Percentiles rank a stretch among this genome's conserved stretches.
phyloP scores from a whole-genome alignment of 2,113 vertebrate genomes.

The Dicentrarchus labrax region DNA sequence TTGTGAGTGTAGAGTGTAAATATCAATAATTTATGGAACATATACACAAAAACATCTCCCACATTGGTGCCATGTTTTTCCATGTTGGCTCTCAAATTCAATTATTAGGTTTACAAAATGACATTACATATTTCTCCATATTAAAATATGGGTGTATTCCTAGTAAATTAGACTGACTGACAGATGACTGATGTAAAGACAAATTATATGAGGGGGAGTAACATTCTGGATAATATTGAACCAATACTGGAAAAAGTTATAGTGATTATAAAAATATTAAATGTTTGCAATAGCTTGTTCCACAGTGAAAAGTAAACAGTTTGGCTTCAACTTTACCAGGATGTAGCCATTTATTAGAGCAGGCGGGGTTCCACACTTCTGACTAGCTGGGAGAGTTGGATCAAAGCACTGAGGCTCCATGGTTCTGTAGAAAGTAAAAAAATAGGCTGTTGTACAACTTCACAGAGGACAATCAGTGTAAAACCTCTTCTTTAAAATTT shows the following conservation, averaged over 20 bases:
- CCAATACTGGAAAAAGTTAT: neutral
- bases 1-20: neutral
- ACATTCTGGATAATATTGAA: neutral
- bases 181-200: conserved; percentile 1
- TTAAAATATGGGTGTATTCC: conserved; percentile 2
- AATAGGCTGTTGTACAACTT: neutral
- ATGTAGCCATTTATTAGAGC: conserved; percentile 88
- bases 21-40: neutral
- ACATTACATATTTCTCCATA: neutral
- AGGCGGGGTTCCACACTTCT: conserved; percentile 87
- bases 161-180: neutral
- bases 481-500: no score
- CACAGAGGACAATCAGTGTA: no score
- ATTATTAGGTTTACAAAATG: neutral
- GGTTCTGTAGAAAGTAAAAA: conserved; percentile 73
- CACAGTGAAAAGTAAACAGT: neutral
- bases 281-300: conserved; percentile 7
- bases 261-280: neutral
- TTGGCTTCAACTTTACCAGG: conserved; percentile 80
- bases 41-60: neutral
- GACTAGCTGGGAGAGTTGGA: conserved; percentile 75
- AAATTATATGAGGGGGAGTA: conserved; percentile 1
- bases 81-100: neutral
- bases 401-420: conserved; percentile 93
- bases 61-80: neutral